Base-by-base conservation (phyloP, 2,888 invertebrate genomes). In the Blastobasis lacticolella region DNA sequence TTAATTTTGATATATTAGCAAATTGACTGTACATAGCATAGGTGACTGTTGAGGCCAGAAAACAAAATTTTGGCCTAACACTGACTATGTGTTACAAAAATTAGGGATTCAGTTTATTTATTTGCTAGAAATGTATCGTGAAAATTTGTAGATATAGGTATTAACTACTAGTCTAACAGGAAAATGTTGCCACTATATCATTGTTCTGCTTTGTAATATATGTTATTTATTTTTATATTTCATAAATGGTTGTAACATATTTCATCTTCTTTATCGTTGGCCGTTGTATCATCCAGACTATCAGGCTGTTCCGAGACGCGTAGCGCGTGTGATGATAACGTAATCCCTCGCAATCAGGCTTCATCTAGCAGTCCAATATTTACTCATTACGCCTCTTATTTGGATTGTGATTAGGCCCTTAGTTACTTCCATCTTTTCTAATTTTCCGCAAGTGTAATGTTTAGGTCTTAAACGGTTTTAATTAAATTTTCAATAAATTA, bases 151-250 rank as follows among this genome's bases (percentile, higher is more conserved):
- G 82, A 79, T 78, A 82, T 79, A 79, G 78, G 80, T 82, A 80
- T 77, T 78, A 81, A 81, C 72, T 71, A 79, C 87, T 87, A 87
- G 87, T 87, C 87, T 81, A 76, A 81, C 82, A 78, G 77, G 76
- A 81, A 84, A 80, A 79, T 82, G 81, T 84, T 85, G 86, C 85
- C 85, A 81, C 85, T 79, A 67, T 70, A 80, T 81, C 83, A 77
- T 81, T 81, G 77, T 84, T 81, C 80, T 79, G 82, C 83, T 85
- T 84, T 86, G 82, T 86, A 85, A 75, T 77, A 83, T 85, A 83
- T 74, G 83, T 82, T 84, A 84, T 83, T 83, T 84, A 84, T 84
- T 84, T 80, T 78, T 82, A 78, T 79, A 78, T 79, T 77, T 75
- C 73, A 61, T 66, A 61, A 52, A 79, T 67, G 76, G 76, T 81